Conservation (phyloP, 2,888 invertebrate species). For the Pardosa pseudoannulata region DNA sequence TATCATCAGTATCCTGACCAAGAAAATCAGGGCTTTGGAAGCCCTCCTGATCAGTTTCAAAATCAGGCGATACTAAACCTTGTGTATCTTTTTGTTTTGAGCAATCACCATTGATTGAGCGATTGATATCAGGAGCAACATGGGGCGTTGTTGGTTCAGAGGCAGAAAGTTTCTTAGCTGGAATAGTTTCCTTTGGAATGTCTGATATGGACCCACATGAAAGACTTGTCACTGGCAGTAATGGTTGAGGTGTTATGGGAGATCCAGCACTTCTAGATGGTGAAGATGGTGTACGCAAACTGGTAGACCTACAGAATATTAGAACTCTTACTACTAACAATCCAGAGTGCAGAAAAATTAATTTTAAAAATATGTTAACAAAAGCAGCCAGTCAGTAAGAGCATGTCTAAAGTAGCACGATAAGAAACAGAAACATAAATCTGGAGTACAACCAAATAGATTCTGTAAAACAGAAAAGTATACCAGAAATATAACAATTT, state of each 20-base stretch:
- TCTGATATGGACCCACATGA: conserved; percentile 63
- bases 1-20: conserved; percentile 72
- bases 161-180: conserved; percentile 45
- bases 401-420: too few species aligned
- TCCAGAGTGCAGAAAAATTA: too few species aligned
- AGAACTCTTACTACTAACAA: too few species aligned
- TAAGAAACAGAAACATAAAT: too few species aligned
- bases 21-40: conserved; percentile 66
- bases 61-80: conserved; percentile 57
- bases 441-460: too few species aligned
- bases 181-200: conserved; percentile 18
- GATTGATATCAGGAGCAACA: conserved; percentile 25
- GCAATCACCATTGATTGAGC: conserved; percentile 20
- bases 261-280: conserved; percentile 44
- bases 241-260: conserved; percentile 60
- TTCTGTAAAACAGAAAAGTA: too few species aligned
- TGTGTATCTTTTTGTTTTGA: conserved; percentile 6
- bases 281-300: conserved; percentile 41
- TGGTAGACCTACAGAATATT: conserved; percentile 45
- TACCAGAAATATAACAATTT: too few species aligned
- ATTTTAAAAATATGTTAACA: too few species aligned
- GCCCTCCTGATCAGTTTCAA: conserved; percentile 51
- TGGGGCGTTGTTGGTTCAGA: conserved; percentile 60
- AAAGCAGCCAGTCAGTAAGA: too few species aligned
- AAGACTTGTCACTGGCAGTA: conserved; percentile 66